A percentile compares a stretch with the other conserved stretches of the same genome.
phyloP scores from a whole-genome alignment of 1,140 invertebrate genomes.

The Chelonus insularis region DNA sequence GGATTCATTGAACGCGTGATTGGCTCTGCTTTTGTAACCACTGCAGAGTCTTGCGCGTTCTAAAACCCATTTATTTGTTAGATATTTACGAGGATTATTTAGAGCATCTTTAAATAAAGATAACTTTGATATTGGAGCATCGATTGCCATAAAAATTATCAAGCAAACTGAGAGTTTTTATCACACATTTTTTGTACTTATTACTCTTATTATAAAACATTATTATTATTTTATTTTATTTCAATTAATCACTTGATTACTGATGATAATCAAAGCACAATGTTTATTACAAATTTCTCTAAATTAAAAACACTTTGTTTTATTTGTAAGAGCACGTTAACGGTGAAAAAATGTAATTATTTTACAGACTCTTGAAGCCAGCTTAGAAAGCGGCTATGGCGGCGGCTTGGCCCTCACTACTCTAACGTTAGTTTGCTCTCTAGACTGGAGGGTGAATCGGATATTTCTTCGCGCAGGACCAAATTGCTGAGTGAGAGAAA shows the following conservation, averaged over 20 bases:
- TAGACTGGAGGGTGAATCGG: slow-evolving; percentile 3
- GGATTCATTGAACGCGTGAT: slow-evolving; percentile 3
- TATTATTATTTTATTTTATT: too few relatives aligned
- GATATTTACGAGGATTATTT: too few relatives aligned
- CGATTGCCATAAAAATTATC: too few relatives aligned
- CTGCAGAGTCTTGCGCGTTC: neutral
- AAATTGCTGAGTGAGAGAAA: neutral
- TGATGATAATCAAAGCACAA: neutral
- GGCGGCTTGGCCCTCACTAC: slow-evolving; percentile 56
- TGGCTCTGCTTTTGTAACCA: neutral
- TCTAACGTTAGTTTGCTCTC: slow-evolving; percentile 30
- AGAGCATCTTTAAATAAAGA: too few relatives aligned
- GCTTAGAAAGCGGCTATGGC: slow-evolving; percentile 53
- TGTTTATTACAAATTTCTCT: too few relatives aligned
- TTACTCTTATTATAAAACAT: too few relatives aligned
- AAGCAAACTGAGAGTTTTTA: too few relatives aligned
- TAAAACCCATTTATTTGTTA: neutral
- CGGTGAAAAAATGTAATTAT: slow-evolving; percentile 6
- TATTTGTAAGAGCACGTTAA: slow-evolving; percentile 14
- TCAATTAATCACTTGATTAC: too few relatives aligned
- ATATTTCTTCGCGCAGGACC: slow-evolving; percentile 12
- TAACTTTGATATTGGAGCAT: too few relatives aligned
- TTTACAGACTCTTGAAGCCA: too few relatives aligned
- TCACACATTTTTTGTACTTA: too few relatives aligned
- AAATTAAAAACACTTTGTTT: too few relatives aligned